Evolutionary conservation across 2,113 vertebrate genomes (phyloP).

Genomic region (Cichladusa arquata): DNA sequence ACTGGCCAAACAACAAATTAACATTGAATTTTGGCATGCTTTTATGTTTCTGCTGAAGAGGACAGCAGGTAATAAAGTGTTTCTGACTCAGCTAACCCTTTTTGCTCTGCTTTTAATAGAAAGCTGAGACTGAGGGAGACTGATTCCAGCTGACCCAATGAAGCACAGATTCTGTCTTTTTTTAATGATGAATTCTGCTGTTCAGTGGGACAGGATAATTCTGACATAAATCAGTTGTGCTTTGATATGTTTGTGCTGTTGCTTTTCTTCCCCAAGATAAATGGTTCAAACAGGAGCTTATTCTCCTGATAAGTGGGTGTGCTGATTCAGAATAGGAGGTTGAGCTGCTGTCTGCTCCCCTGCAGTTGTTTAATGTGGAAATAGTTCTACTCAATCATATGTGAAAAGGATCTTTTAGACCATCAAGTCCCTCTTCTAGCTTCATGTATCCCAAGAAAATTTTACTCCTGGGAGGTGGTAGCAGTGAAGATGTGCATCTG

Average conservation of each 20-base stretch:
- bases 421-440: background rate
- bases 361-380: background rate
- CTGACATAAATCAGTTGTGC: slow-evolving; percentile 44
- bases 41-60: background rate
- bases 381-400: slow-evolving; percentile 7
- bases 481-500: background rate
- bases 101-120: background rate
- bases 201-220: slow-evolving; percentile 10
- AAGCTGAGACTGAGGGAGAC: background rate
- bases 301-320: slow-evolving; percentile 2
- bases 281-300: slow-evolving; percentile 5
- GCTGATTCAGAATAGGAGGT: slow-evolving; percentile 29
- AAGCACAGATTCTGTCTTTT: background rate
- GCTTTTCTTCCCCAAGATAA: slow-evolving; percentile 12
- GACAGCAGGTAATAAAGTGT: background rate
- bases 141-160: background rate
- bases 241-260: background rate
- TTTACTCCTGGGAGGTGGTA: background rate
- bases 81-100: background rate
- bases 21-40: background rate
- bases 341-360: background rate
- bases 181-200: slow-evolving; percentile 30
- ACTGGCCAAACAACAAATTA: background rate
- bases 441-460: background rate
- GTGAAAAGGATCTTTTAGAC: background rate